Evolutionary conservation across 64 coral and sea anemone species (phyloP).

Genomic region (Montipora sp.): DNA sequence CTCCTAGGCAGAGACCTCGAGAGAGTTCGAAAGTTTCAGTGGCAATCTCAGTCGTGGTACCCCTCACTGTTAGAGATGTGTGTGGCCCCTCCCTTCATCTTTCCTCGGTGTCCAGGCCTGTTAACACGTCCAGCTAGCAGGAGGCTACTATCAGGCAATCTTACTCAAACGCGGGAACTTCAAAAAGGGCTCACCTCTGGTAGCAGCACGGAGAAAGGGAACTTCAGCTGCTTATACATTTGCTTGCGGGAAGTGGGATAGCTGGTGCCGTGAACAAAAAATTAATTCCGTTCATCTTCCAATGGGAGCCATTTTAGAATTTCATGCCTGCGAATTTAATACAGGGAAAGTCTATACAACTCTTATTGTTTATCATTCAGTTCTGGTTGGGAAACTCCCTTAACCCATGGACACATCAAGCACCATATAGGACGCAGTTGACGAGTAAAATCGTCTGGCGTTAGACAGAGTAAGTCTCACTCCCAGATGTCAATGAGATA

Average conservation of each 20-base stretch:
- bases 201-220: slow-evolving; percentile 22
- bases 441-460: no score
- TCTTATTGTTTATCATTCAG: slow-evolving; percentile 51
- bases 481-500: slow-evolving; percentile 14
- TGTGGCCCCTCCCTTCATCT: neutral
- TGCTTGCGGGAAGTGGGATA: slow-evolving; percentile 41
- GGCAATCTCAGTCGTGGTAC: slow-evolving; percentile 26
- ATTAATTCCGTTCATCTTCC: slow-evolving; percentile 47
- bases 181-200: slow-evolving; percentile 26
- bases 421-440: slow-evolving; percentile 17
- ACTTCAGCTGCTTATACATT: slow-evolving; percentile 5
- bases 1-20: no score
- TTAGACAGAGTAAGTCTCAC: no score
- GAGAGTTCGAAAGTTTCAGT: neutral
- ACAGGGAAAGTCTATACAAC: slow-evolving; percentile 1
- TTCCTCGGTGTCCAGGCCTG: neutral
- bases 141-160: slow-evolving; percentile 30
- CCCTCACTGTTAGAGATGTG: slow-evolving; percentile 5
- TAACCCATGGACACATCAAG: slow-evolving; percentile 38
- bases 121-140: neutral
- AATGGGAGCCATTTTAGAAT: slow-evolving; percentile 32
- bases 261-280: slow-evolving; percentile 42
- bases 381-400: neutral
- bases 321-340: slow-evolving; percentile 33
- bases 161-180: slow-evolving; percentile 32